phyloP scores from a whole-genome alignment of 1,140 invertebrate species.

The Thaumetopoea pityocampa region DNA sequence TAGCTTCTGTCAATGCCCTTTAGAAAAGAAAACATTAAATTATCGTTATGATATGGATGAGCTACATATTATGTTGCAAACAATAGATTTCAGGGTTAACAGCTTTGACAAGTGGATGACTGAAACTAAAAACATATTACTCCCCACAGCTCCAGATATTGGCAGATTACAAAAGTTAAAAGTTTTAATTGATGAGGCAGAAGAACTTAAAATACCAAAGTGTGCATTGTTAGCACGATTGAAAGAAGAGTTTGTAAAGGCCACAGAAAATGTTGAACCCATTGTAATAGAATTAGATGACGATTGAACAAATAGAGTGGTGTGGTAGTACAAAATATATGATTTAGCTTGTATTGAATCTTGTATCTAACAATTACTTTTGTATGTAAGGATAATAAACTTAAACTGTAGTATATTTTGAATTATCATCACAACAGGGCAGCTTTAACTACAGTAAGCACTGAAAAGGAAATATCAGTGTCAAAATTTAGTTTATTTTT shows the following conservation, averaged over 20 bases:
- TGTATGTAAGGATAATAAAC: no score
- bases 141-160: slow-evolving; percentile 83
- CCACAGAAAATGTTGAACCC: slow-evolving; percentile 55
- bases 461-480: no score
- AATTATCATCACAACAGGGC: slow-evolving; percentile 13
- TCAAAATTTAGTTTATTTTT: no score
- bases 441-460: slow-evolving; percentile 15
- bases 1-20: slow-evolving; percentile 88
- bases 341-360: slow-evolving; percentile 25
- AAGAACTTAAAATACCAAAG: slow-evolving; percentile 73
- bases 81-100: slow-evolving; percentile 92
- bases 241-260: slow-evolving; percentile 60
- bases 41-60: slow-evolving; percentile 97
- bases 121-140: slow-evolving; percentile 88
- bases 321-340: slow-evolving; percentile 35
- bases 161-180: slow-evolving; percentile 81
- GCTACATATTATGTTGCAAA: slow-evolving; percentile 90
- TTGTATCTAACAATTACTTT: no score
- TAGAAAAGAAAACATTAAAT: slow-evolving; percentile 86
- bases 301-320: slow-evolving; percentile 40
- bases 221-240: slow-evolving; percentile 61
- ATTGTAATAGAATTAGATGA: slow-evolving; percentile 72
- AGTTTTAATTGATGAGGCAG: slow-evolving; percentile 62
- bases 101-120: slow-evolving; percentile 94
- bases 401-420: no score